Evolutionary conservation across 1,140 invertebrate species (phyloP), one percentile per base, ranked within the genome.

Genomic region (Aricia agestis): DNA sequence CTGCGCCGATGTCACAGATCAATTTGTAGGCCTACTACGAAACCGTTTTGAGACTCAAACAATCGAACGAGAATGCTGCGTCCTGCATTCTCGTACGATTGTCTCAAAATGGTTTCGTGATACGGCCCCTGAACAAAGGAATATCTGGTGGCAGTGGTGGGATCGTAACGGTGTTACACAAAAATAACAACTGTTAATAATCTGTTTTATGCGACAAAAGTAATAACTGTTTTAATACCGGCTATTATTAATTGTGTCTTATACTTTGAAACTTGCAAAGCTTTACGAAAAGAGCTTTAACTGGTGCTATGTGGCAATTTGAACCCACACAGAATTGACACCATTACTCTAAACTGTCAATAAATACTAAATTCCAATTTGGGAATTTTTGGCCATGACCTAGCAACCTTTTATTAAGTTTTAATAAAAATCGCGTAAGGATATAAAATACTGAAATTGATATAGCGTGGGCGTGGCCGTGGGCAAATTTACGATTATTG

Each of bases 1-100:
- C 74, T 71, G 70, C 74, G 78, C 76, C 78, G 80, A 78, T 80
- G 78, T 82, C 78, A 78, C 76, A 72, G 63, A 71, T 52, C 67
- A 57, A 41, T 36, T 36, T n/a, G n/a, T n/a, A n/a, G n/a, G n/a
- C n/a, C n/a, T n/a, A n/a, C n/a, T n/a, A n/a, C n/a, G n/a, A n/a
- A n/a, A n/a, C n/a, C n/a, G n/a, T n/a, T n/a, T n/a, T n/a, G n/a
- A n/a, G n/a, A n/a, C n/a, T n/a, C n/a, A n/a, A n/a, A n/a, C n/a
- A n/a, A n/a, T n/a, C n/a, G n/a, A n/a, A n/a, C n/a, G n/a, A n/a
- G n/a, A n/a, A n/a, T n/a, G n/a, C n/a, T n/a, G n/a, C n/a, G n/a
- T n/a, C n/a, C n/a, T n/a, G n/a, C n/a, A n/a, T n/a, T n/a, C n/a
- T n/a, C n/a, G n/a, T n/a, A n/a, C n/a, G n/a, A n/a, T n/a, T n/a